Evolutionary conservation across 2,888 invertebrate genomes (phyloP), one percentile per base, ranked within the genome.

Genomic region (Bugulina stolonifera): DNA sequence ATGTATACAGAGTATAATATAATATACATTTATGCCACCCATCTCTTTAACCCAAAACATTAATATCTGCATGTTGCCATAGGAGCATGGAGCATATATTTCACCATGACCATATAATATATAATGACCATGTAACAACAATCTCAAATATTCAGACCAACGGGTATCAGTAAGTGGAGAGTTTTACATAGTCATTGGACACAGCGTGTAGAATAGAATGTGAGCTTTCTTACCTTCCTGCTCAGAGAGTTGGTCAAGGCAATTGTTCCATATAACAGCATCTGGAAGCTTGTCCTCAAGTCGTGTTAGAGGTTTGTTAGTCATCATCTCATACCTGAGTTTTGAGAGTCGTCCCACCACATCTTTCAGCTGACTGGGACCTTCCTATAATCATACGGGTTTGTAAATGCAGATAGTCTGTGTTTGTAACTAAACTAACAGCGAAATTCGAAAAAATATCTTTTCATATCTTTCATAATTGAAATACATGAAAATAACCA

Each of bases 281-380:
- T 93, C 92, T 0, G 80, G 70, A 1, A 85, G 84, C 0, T 86
- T 81, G 3, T 87, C 86, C 0, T 81, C 81, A 34, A 93, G 83
- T 0, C 83, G 82, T 2, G 86, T 85, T 27, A 95, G 86, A 0
- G 88, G 86, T 83, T 99, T 98, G 83, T 97, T 93, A 0, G 97
- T 97, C 80, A 92, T 89, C 54, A 98, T 84, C 81, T 95, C 93
- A 85, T 92, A 93, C 81, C 94, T 93, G 18, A 97, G 84, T 81
- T 92, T 91, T 0, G 93, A 90, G 69, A 96, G 85, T 74, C 88
- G 86, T 0, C 91, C 90, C 73, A 93, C 90, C 3, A 91, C 85
- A 18, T 80, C 79, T 83, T 93, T 93, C 0, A 92, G 81, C 76
- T 93, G 93, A 71, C 90, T 89, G 32, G 85, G 81, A 0, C 88